These are phyloP conservation scores for Aleadryas rufinucha DNA, from an alignment of 2,113 vertebrate species.

Conservation along the genomic window DNA sequence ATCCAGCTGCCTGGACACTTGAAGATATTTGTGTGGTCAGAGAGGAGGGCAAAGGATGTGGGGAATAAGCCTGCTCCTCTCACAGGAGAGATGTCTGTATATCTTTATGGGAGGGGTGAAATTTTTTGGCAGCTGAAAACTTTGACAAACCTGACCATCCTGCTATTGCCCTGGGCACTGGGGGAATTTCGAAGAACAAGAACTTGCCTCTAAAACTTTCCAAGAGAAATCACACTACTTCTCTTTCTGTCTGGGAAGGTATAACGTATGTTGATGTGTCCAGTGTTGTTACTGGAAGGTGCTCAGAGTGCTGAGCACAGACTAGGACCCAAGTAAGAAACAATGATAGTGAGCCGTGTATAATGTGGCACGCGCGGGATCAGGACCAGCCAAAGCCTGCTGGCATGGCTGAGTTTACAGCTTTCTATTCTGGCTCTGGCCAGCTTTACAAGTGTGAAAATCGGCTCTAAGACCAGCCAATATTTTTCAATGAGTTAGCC, in stretches of 20 bases:
- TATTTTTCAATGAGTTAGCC: not conserved
- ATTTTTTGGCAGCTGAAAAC: not conserved
- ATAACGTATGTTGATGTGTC: rapidly evolving
- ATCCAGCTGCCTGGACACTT: not conserved
- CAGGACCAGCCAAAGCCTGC: not conserved
- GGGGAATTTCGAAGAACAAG: not conserved
- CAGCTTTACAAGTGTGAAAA: not conserved
- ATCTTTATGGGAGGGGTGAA: not conserved
- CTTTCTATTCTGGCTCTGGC: not conserved
- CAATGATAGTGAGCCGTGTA: rapidly evolving
- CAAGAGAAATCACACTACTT: not conserved
- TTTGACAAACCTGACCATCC: not conserved
- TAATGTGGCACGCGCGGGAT: not conserved
- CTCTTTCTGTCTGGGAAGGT: not conserved
- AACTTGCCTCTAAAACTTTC: not conserved
- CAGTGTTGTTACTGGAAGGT: not conserved
- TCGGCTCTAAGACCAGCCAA: not conserved
- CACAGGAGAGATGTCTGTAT: not conserved
- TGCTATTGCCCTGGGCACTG: not conserved
- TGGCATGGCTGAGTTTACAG: not conserved
- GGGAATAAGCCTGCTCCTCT: not conserved
- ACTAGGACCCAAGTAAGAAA: not conserved
- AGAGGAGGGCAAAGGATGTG: not conserved
- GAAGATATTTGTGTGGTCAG: not conserved
- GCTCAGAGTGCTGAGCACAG: not conserved